Percentiles rank a stretch among this genome's conserved stretches.
Conservation (phyloP, 2,797 vertebrate species). For the Halcyon chelicuti region DNA sequence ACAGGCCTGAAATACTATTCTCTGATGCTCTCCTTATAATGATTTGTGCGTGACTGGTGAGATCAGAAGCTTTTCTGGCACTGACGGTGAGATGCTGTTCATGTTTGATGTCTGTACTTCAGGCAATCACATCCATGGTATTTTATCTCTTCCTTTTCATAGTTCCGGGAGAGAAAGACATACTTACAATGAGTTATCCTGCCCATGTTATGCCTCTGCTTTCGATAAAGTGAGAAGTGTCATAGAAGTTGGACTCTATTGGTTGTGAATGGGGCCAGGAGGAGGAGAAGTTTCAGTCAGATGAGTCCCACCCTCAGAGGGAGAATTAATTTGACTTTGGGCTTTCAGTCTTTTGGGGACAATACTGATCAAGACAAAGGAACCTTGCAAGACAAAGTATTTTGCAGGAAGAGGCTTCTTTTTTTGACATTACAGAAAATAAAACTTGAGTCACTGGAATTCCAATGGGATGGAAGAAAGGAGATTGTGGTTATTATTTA, state of each 20-base stretch:
- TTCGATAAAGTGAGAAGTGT: background rate
- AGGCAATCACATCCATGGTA: background rate
- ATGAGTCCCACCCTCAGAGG: background rate
- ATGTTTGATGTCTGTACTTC: background rate
- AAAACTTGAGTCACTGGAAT: background rate
- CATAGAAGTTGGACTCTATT: background rate
- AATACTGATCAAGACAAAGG: background rate
- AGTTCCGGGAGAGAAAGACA: background rate
- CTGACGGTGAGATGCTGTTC: background rate
- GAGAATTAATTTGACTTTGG: background rate
- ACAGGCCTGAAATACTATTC: background rate
- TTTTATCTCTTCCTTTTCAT: background rate
- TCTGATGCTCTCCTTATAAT: background rate
- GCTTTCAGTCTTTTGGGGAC: background rate
- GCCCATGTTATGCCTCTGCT: background rate
- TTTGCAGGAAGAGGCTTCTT: background rate
- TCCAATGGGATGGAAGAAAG: background rate
- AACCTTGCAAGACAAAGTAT: background rate
- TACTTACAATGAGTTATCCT: background rate
- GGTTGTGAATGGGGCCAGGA: background rate
- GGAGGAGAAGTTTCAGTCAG: rapidly evolving
- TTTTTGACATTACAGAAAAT: background rate
- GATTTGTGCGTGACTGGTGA: background rate
- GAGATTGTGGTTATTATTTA: background rate
- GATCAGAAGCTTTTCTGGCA: background rate